These are phyloP conservation scores for Nipponacmea schrenckii DNA, from an alignment of 2,888 invertebrate species.

Conservation along the genomic window DNA sequence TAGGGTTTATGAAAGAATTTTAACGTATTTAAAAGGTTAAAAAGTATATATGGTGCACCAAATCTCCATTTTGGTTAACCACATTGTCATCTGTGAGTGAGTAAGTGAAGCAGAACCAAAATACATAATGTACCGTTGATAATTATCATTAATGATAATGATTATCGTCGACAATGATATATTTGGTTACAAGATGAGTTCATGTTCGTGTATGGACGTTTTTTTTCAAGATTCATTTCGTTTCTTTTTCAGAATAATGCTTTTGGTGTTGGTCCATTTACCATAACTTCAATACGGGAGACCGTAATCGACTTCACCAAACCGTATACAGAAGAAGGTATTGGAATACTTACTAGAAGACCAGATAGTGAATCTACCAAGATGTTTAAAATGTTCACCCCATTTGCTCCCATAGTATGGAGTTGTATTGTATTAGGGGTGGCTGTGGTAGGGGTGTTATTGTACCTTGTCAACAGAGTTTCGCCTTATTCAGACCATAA, in stretches of 20 bases:
- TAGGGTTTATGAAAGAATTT: too few relatives aligned
- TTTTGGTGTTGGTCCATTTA: slow-evolving; percentile 50
- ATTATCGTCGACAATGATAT: too few relatives aligned
- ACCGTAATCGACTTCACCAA: slow-evolving; percentile 51
- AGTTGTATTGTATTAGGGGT: slow-evolving; percentile 35
- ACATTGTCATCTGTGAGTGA: too few relatives aligned
- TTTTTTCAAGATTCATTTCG: too few relatives aligned
- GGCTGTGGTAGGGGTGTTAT: slow-evolving; percentile 35
- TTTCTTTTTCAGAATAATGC: slow-evolving; percentile 44
- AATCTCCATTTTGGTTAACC: too few relatives aligned
- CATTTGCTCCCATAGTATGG: slow-evolving; percentile 46
- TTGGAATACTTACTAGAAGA: slow-evolving; percentile 45
- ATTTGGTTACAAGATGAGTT: too few relatives aligned
- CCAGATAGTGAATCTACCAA: slow-evolving; percentile 38
- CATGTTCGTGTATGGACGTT: too few relatives aligned
- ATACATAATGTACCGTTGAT: too few relatives aligned
- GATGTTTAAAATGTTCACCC: slow-evolving; percentile 47
- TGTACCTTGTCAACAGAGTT: slow-evolving; percentile 37
- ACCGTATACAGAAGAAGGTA: slow-evolving; percentile 51
- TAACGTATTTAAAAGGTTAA: too few relatives aligned
- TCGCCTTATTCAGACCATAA: slow-evolving; percentile 31
- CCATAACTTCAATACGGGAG: slow-evolving; percentile 45
- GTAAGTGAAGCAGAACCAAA: too few relatives aligned
- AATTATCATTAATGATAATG: too few relatives aligned
- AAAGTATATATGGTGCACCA: too few relatives aligned